Conservation (phyloP, 2,888 invertebrate genomes). For the Anagyrus pseudococci region DNA sequence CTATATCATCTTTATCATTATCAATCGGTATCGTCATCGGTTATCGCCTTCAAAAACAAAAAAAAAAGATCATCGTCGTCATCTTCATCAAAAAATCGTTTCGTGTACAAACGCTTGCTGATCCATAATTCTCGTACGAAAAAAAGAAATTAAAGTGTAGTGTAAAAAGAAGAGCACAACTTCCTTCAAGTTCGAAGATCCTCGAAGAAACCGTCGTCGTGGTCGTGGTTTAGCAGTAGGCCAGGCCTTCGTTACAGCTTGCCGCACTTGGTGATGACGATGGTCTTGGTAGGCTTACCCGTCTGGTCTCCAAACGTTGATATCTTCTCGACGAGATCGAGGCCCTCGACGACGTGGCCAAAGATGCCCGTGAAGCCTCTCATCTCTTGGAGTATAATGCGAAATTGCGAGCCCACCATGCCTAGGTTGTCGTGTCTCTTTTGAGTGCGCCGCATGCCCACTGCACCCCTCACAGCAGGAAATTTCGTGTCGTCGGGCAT, state of each 20-base stretch:
- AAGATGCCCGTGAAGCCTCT: slow-evolving; percentile 84
- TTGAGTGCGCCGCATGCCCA: slow-evolving; percentile 83
- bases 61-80: slow-evolving; percentile 18
- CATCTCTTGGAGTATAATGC: slow-evolving; percentile 82
- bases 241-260: slow-evolving; percentile 66
- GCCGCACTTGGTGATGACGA: slow-evolving; percentile 78
- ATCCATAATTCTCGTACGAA: slow-evolving; percentile 8
- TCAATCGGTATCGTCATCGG: neutral
- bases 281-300: slow-evolving; percentile 78
- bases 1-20: slow-evolving; percentile 17
- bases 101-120: neutral
- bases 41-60: neutral
- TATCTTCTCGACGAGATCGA: slow-evolving; percentile 80
- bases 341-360: slow-evolving; percentile 80
- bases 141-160: slow-evolving; percentile 21
- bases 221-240: slow-evolving; percentile 1
- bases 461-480: slow-evolving; percentile 76
- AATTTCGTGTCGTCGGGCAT: slow-evolving; percentile 83
- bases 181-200: no score
- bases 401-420: slow-evolving; percentile 85
- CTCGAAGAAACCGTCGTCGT: slow-evolving; percentile 1
- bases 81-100: neutral
- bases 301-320: slow-evolving; percentile 79
- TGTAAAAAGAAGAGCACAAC: no score
- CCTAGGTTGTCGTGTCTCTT: slow-evolving; percentile 81